Conservation (phyloP, 2,888 invertebrate species). For the Ophioninae sp. region DNA sequence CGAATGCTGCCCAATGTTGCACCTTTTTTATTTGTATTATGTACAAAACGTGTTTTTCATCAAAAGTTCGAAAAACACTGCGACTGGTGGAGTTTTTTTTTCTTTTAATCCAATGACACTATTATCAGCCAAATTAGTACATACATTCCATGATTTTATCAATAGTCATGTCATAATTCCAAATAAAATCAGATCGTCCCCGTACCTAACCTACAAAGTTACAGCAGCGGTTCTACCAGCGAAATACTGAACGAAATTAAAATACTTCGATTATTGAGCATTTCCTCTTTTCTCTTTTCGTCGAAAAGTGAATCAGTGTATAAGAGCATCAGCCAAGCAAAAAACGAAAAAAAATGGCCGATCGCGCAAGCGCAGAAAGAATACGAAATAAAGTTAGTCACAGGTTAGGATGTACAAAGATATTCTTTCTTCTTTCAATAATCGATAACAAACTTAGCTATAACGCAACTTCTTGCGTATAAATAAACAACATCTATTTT, state of each 20-base stretch:
- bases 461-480: conserved; percentile 62
- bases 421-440: conserved; percentile 53
- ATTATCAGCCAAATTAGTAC: too few species aligned
- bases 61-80: neutral
- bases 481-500: conserved; percentile 66
- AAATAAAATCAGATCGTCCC: neutral
- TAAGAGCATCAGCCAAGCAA: neutral
- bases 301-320: neutral
- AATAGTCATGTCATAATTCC: too few species aligned
- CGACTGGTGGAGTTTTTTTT: neutral
- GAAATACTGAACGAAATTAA: neutral
- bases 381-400: neutral
- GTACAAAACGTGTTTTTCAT: neutral
- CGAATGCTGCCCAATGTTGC: conserved; percentile 54
- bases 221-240: neutral
- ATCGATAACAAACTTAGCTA: conserved; percentile 61
- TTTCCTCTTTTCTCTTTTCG: neutral
- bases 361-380: neutral
- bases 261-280: neutral
- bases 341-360: neutral
- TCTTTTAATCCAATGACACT: too few species aligned
- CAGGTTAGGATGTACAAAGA: conserved; percentile 33
- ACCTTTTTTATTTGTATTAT: neutral
- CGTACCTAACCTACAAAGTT: neutral
- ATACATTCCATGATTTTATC: too few species aligned